Percentiles rank a stretch among this genome's conserved stretches.
Evolutionary conservation across 2,888 invertebrate genomes (phyloP).

Genomic region (Watsonalla binaria): DNA sequence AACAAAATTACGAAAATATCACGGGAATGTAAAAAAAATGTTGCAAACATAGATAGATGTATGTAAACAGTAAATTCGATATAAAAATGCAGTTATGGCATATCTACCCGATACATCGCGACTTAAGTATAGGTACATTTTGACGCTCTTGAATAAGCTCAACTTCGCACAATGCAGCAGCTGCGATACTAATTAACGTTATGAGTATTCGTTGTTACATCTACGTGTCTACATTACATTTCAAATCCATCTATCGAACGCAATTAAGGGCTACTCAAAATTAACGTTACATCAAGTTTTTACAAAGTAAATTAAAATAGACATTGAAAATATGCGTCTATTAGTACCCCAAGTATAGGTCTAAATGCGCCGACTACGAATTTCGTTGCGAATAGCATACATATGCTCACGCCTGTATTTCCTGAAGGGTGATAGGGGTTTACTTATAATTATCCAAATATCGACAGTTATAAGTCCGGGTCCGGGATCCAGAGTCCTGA

Average conservation of each 20-base stretch:
- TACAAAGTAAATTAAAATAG: no score
- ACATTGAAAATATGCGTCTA: no score
- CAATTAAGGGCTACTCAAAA: conserved; percentile 16
- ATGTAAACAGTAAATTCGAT: background rate
- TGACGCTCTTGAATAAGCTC: conserved; percentile 18
- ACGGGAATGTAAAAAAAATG: conserved; percentile 52
- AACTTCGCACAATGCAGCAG: conserved; percentile 28
- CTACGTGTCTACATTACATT: conserved; percentile 18
- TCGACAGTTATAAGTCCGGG: no score
- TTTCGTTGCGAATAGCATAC: no score
- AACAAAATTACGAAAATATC: conserved; percentile 24
- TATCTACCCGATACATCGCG: conserved; percentile 8
- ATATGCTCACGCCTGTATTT: no score
- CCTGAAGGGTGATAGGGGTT: no score
- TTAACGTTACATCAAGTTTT: conserved; percentile 3
- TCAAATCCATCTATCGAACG: conserved; percentile 21
- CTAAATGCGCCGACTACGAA: no score
- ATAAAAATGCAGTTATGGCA: conserved; percentile 9
- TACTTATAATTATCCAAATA: no score
- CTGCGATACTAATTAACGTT: conserved; percentile 28
- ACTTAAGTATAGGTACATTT: conserved; percentile 8
- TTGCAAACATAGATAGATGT: conserved; percentile 8
- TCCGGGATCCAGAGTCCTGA: no score
- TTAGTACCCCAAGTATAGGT: no score
- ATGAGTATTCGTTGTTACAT: conserved; percentile 35